Evolutionary conservation across 2,888 invertebrate species (phyloP).

Genomic region (Siphonodentalium dalli): DNA sequence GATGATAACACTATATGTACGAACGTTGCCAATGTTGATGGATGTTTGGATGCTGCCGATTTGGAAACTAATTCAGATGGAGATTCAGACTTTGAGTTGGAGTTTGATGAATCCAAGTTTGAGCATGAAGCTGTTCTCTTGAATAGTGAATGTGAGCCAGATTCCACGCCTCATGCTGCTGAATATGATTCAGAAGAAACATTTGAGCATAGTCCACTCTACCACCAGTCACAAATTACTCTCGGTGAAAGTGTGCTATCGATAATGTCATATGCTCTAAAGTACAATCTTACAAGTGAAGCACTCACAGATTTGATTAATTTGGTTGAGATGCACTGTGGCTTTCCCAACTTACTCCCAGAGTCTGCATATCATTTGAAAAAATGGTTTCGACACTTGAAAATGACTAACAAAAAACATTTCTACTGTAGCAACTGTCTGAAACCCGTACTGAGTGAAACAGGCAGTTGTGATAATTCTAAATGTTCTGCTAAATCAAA

Average conservation of each 20-base stretch:
- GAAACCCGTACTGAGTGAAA: background rate
- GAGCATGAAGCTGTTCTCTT: too few relatives aligned
- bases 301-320: background rate
- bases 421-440: constrained; percentile 2
- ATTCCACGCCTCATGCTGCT: too few relatives aligned
- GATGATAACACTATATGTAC: too few relatives aligned
- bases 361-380: background rate
- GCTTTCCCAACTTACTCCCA: constrained; percentile 1
- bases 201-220: too few relatives aligned
- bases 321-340: background rate
- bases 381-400: constrained; percentile 4
- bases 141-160: too few relatives aligned
- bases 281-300: constrained; percentile 1
- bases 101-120: too few relatives aligned
- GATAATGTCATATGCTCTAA: constrained; percentile 1
- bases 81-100: too few relatives aligned
- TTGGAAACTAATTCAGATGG: too few relatives aligned
- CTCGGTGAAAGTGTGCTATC: constrained; percentile 1
- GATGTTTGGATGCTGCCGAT: too few relatives aligned
- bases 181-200: too few relatives aligned
- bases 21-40: too few relatives aligned
- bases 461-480: background rate
- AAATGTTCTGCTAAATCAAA: background rate
- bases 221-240: constrained; percentile 1
- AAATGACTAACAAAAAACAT: constrained; percentile 2